A percentile compares a stretch with the other conserved stretches of the same genome.
Conservation (phyloP, 2,113 vertebrate genomes). For the Calyptommatus sinebrachiatus region DNA sequence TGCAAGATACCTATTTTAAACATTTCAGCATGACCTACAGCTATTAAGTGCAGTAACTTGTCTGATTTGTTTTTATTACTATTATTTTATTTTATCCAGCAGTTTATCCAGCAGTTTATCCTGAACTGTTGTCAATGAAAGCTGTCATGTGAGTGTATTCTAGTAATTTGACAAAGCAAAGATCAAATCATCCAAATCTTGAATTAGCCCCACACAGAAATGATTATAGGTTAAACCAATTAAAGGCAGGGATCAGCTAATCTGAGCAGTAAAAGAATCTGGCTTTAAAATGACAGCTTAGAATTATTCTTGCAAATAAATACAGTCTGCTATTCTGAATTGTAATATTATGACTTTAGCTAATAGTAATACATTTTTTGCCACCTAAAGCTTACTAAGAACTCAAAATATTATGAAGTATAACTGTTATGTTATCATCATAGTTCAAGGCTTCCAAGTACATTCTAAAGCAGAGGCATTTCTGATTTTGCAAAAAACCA, state of each 20-base stretch:
- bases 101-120: too few relatives aligned
- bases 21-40: too few relatives aligned
- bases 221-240: background rate
- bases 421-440: slow-evolving; percentile 6
- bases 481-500: slow-evolving; percentile 30
- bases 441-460: slow-evolving; percentile 19
- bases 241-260: background rate
- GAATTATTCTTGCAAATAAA: slow-evolving; percentile 11
- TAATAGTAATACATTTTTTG: rapidly evolving
- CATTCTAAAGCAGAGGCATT: slow-evolving; percentile 2
- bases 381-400: slow-evolving; percentile 13
- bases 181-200: too few relatives aligned
- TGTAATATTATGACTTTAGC: background rate
- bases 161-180: too few relatives aligned
- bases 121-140: too few relatives aligned
- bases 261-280: background rate
- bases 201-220: too few relatives aligned
- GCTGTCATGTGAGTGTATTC: too few relatives aligned
- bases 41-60: too few relatives aligned
- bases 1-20: too few relatives aligned
- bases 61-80: too few relatives aligned
- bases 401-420: slow-evolving; percentile 27
- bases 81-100: too few relatives aligned
- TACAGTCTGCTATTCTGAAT: background rate
- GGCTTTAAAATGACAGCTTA: background rate